These are phyloP conservation scores for Chesias legatella DNA, from an alignment of 2,888 invertebrate genomes.

Conservation along the genomic window DNA sequence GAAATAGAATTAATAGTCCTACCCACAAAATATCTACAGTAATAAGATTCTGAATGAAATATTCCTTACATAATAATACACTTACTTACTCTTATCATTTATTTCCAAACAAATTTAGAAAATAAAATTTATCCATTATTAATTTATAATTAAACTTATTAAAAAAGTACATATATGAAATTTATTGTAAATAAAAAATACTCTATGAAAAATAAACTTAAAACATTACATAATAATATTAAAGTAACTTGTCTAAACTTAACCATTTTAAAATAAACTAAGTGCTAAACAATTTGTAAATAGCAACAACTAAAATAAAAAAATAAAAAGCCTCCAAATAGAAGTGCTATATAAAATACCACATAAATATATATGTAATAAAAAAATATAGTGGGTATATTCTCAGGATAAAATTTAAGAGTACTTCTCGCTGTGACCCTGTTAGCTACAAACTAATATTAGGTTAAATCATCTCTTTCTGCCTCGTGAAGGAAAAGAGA, in stretches of 20 bases:
- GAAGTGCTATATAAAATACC: constrained; percentile 55
- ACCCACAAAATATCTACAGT: constrained; percentile 25
- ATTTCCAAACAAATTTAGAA: constrained; percentile 21
- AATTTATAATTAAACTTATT: constrained; percentile 19
- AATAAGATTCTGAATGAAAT: constrained; percentile 27
- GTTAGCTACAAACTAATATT: no score
- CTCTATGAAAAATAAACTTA: constrained; percentile 26
- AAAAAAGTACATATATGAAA: no score
- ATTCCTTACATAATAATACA: constrained; percentile 14
- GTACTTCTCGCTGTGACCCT: no score
- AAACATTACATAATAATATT: constrained; percentile 25
- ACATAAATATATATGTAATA: constrained; percentile 55
- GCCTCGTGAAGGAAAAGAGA: no score
- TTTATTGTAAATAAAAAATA: constrained; percentile 17
- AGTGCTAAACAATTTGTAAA: constrained; percentile 71
- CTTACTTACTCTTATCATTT: constrained; percentile 19
- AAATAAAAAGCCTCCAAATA: constrained; percentile 65
- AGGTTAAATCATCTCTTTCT: no score
- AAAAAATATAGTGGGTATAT: constrained; percentile 30
- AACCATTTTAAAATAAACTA: constrained; percentile 53
- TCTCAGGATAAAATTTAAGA: constrained; percentile 44
- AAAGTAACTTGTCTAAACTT: constrained; percentile 38
- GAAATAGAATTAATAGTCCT: constrained; percentile 15
- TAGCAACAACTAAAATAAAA: constrained; percentile 68
- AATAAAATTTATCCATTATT: constrained; percentile 23